Evolutionary conservation across 2,113 vertebrate species (phyloP).

Genomic region (Naja naja): DNA sequence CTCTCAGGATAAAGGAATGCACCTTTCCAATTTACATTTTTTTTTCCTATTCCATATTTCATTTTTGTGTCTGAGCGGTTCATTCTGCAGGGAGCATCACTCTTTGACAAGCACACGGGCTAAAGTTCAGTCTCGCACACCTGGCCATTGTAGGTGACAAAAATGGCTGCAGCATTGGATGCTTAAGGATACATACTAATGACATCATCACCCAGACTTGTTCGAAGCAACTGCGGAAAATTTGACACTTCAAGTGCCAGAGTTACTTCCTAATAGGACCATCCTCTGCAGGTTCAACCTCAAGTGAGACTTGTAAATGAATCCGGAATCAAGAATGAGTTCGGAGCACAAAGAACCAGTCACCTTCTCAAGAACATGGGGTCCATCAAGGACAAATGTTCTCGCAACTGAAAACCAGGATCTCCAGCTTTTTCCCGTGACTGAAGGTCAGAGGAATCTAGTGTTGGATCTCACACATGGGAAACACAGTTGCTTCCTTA

Average conservation of each 20-base stretch:
- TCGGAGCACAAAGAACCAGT: not conserved
- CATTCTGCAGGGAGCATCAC: not conserved
- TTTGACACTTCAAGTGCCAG: not conserved
- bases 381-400: not conserved
- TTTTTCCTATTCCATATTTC: not conserved
- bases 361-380: not conserved
- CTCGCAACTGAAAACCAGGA: not conserved
- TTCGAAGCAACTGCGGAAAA: not conserved
- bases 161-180: not conserved
- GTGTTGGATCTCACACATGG: not conserved
- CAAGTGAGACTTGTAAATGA: not conserved
- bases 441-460: not conserved
- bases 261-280: not conserved
- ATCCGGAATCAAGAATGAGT: not conserved
- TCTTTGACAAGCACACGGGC: not conserved
- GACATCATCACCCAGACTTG: constrained; percentile 10
- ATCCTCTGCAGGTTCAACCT: not conserved
- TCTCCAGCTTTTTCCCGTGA: no score
- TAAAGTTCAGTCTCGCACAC: accelerated
- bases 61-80: not conserved
- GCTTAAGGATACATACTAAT: not conserved
- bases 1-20: constrained; percentile 39
- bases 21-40: constrained; percentile 37
- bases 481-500: not conserved
- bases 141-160: accelerated